Evolutionary conservation across 1,140 invertebrate genomes (phyloP).

Genomic region (Achroia grisella): DNA sequence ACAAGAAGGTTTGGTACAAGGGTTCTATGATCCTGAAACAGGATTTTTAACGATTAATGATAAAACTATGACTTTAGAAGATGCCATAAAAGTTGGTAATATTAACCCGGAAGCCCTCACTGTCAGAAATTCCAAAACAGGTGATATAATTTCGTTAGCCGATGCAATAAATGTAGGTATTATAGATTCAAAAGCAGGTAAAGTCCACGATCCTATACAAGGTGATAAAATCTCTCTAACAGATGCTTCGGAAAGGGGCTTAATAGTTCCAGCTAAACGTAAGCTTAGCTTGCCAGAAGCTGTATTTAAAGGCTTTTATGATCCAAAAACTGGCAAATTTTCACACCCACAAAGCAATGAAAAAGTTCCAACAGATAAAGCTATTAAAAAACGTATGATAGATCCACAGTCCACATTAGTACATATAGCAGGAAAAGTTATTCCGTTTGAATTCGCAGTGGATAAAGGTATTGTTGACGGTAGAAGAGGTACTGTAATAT

Average conservation of each 20-base stretch:
- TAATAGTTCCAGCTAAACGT: conserved; percentile 87
- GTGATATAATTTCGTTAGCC: conserved; percentile 84
- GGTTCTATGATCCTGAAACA: conserved; percentile 85
- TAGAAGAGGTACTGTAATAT: conserved; percentile 80
- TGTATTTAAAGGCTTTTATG: conserved; percentile 89
- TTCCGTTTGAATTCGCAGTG: conserved; percentile 89
- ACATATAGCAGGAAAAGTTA: conserved; percentile 80
- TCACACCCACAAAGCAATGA: conserved; percentile 81
- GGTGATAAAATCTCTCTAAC: conserved; percentile 83
- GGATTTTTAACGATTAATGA: conserved; percentile 85
- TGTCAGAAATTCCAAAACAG: conserved; percentile 84
- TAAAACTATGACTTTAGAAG: conserved; percentile 82
- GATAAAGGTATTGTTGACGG: conserved; percentile 85
- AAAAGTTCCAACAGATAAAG: conserved; percentile 83
- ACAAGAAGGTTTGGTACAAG: conserved; percentile 89
- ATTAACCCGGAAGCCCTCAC: conserved; percentile 87
- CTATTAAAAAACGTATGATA: conserved; percentile 85
- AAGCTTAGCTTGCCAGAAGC: conserved; percentile 90
- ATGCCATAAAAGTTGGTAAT: conserved; percentile 84
- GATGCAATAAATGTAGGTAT: conserved; percentile 88
- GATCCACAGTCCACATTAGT: conserved; percentile 87
- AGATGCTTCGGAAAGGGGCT: conserved; percentile 85
- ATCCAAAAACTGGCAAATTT: conserved; percentile 82
- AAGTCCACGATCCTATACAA: conserved; percentile 83
- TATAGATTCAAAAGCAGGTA: conserved; percentile 86